Evolutionary conservation across 1,140 invertebrate genomes (phyloP), one percentile per base, ranked within the genome.

Genomic region (Harpegnathos saltator): DNA sequence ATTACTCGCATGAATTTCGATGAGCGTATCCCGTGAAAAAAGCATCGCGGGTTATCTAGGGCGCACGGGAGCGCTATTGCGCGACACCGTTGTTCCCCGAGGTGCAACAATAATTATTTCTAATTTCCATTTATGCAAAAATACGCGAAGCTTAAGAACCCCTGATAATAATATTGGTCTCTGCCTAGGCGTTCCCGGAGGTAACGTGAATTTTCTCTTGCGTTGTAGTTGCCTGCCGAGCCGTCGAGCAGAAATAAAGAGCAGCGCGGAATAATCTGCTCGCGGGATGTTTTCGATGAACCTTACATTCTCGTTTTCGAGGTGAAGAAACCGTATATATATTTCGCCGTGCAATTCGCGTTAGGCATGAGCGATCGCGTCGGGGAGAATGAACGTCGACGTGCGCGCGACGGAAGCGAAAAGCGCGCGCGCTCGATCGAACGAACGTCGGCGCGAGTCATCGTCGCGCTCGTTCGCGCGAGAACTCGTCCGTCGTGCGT

Each of bases 71-170:
- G 14, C n/a, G 71, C 44, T 33, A 12, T 65, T 68, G 50, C 63
- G 71, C 66, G 80, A 73, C 29, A 52, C 59, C 62, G 48, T 15
- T 11, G 58, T n/a, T 89, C 89, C 90, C 89, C 24, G 52, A 89
- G 86, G 91, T 87, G 75, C 83, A 90, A 91, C 89, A 87, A 85
- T 89, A 91, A 91, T 92, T 91, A 92, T 91, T 91, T 91, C 87
- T 91, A 91, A 91, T 92, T 92, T 90, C 90, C 83, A 87, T 86
- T 91, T 90, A 91, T 91, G 89, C 86, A 91, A 91, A 91, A 91
- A 92, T 92, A 89, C 83, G 83, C 86, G 85, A 88, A 89, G 85
- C 85, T 90, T 86, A 90, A 91, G 89, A 81, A 91, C 82, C 62
- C 66, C 73, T 81, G 88, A 90, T 91, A 89, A 91, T 91, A 90